Conservation (phyloP, 1,140 invertebrate genomes). For the Limonius californicus region DNA sequence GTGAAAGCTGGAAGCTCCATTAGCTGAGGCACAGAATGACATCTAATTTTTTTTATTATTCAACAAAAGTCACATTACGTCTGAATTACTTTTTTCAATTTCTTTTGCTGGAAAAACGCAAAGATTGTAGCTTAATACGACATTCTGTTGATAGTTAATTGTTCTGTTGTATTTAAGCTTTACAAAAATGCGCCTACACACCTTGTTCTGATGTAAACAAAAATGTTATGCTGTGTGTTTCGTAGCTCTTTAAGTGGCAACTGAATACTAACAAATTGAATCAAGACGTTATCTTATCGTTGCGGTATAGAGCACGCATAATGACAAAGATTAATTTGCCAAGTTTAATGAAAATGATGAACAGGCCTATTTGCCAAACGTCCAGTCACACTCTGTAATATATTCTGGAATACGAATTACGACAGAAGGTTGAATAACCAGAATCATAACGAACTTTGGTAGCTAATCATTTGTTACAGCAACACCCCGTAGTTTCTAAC, state of each 20-base stretch:
- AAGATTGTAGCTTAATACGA: not conserved
- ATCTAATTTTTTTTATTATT: constrained; percentile 2
- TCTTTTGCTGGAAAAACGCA: not conserved
- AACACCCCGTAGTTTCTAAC: not conserved
- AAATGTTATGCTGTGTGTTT: no score
- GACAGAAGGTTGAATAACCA: not conserved
- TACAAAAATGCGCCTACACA: no score
- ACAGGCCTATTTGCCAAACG: not conserved
- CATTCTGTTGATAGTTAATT: not conserved
- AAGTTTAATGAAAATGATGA: constrained; percentile 1
- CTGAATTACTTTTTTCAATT: not conserved
- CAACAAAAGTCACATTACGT: not conserved
- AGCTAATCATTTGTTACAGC: not conserved
- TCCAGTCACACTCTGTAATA: not conserved
- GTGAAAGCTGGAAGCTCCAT: not conserved
- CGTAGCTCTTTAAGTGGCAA: no score
- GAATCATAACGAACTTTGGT: not conserved
- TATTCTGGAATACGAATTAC: not conserved
- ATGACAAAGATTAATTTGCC: not conserved
- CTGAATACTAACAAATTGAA: no score
- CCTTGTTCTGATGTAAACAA: no score
- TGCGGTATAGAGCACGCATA: not conserved
- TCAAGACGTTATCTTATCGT: no score
- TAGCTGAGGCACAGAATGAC: constrained; percentile 1
- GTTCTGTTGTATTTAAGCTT: not conserved